Evolutionary conservation across 2,797 vertebrate genomes (phyloP).

Genomic region (Chiroxiphia lanceolata): DNA sequence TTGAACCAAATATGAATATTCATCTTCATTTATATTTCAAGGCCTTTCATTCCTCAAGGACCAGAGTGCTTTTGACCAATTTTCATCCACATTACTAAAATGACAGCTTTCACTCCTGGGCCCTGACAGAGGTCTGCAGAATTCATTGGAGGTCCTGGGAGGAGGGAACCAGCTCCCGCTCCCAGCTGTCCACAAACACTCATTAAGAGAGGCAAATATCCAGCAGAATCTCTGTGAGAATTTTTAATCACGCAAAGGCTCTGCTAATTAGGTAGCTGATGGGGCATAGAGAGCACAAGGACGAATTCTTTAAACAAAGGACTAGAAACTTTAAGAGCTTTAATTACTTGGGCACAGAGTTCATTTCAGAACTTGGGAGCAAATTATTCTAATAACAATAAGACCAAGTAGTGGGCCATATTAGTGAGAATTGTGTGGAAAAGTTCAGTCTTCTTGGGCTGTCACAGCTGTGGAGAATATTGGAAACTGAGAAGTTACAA

Average conservation of each 20-base stretch:
- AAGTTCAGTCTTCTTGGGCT: conserved; percentile 90
- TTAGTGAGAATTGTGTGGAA: conserved; percentile 87
- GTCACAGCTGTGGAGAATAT: conserved; percentile 39
- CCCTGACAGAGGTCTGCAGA: conserved; percentile 97
- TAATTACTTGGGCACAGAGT: conserved; percentile 99
- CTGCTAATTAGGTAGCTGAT: conserved; percentile 99
- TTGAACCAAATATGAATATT: conserved; percentile 99
- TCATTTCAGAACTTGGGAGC: conserved; percentile 99
- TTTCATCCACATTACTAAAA: conserved; percentile 93
- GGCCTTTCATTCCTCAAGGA: conserved; percentile 92
- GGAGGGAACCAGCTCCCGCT: conserved; percentile 86
- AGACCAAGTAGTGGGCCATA: conserved; percentile 90
- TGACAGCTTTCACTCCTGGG: conserved; percentile 99
- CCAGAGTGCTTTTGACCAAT: conserved; percentile 90
- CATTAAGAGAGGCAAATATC: conserved; percentile 99
- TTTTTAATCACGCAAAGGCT: conserved; percentile 98
- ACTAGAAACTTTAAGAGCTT: conserved; percentile 99
- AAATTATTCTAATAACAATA: conserved; percentile 98
- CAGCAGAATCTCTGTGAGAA: conserved; percentile 99
- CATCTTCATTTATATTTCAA: conserved; percentile 99
- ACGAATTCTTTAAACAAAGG: conserved; percentile 99
- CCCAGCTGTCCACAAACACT: conserved; percentile 99
- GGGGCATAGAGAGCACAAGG: conserved; percentile 99
- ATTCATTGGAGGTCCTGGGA: conserved; percentile 90
- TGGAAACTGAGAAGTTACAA: conserved; percentile 19